phyloP scores from a whole-genome alignment of 2,113 vertebrate species.

The Melanerpes formicivorus region DNA sequence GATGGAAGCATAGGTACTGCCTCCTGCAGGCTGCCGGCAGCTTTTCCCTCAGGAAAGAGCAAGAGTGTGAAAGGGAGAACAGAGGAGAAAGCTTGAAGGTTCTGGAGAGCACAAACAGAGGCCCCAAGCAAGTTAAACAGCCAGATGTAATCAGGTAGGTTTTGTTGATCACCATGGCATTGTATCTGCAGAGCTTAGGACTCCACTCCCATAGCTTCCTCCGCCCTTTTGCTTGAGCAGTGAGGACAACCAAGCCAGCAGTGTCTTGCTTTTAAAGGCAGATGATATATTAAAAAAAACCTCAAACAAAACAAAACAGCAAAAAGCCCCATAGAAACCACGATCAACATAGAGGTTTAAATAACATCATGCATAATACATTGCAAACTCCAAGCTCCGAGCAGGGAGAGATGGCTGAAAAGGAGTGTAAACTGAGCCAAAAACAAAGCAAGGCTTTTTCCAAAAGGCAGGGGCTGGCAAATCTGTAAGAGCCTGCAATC shows the following conservation, averaged over 20 bases:
- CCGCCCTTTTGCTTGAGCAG: not conserved
- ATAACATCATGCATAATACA: constrained; percentile 57
- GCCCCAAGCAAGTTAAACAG: not conserved
- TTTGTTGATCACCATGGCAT: not conserved
- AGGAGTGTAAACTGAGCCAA: constrained; percentile 26
- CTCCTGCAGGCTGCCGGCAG: not conserved
- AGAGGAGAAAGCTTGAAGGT: not conserved
- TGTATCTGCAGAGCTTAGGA: not conserved
- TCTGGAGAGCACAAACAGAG: not conserved
- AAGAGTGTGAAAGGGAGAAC: not conserved
- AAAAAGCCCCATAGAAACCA: not conserved
- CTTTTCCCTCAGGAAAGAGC: not conserved
- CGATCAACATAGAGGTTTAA: not conserved
- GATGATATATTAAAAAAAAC: not conserved
- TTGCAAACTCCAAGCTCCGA: constrained; percentile 4
- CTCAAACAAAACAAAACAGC: not conserved
- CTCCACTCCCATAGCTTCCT: not conserved
- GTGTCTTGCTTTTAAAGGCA: not conserved
- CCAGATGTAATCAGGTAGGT: not conserved
- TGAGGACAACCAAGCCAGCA: not conserved
- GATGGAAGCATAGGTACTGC: not conserved
- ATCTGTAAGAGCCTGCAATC: constrained; percentile 4
- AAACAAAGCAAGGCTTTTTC: constrained; percentile 40
- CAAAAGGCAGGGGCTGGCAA: constrained; percentile 23
- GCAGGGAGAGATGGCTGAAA: not conserved